Conservation (phyloP, 2,888 invertebrate species). For the Agrilus mali region DNA sequence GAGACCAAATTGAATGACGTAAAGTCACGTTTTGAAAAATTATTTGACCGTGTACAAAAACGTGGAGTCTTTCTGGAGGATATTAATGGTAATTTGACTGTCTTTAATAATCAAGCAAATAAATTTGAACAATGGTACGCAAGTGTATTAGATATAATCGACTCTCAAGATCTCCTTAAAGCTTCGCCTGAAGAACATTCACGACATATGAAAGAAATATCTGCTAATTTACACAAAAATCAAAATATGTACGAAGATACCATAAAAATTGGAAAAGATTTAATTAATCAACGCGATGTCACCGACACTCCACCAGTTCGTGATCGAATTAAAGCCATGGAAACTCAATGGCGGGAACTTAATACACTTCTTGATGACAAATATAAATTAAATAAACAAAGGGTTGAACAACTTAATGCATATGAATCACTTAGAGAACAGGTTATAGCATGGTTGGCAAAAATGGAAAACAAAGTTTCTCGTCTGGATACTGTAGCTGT, state of each 20-base stretch:
- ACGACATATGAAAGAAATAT: slow-evolving; percentile 40
- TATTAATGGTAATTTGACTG: slow-evolving; percentile 52
- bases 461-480: slow-evolving; percentile 65
- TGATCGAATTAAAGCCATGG: slow-evolving; percentile 73
- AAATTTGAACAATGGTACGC: slow-evolving; percentile 60
- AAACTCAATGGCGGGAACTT: slow-evolving; percentile 83
- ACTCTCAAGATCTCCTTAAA: slow-evolving; percentile 57
- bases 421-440: slow-evolving; percentile 76
- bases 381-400: slow-evolving; percentile 66
- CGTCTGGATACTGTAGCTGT: slow-evolving; percentile 75
- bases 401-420: slow-evolving; percentile 73
- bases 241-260: slow-evolving; percentile 63
- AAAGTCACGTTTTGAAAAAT: slow-evolving; percentile 70
- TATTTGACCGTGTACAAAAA: slow-evolving; percentile 64
- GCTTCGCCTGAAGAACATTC: slow-evolving; percentile 52
- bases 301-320: slow-evolving; percentile 74
- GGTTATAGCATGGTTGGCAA: slow-evolving; percentile 73
- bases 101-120: slow-evolving; percentile 53
- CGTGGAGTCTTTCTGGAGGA: slow-evolving; percentile 76
- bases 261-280: slow-evolving; percentile 65
- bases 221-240: slow-evolving; percentile 34
- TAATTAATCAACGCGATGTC: slow-evolving; percentile 75
- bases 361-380: slow-evolving; percentile 73
- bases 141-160: slow-evolving; percentile 59
- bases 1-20: slow-evolving; percentile 84